Percentiles rank a stretch among this genome's conserved stretches.
phyloP scores from a whole-genome alignment of 1,140 invertebrate species.

The Drosophila pseudoobscura region DNA sequence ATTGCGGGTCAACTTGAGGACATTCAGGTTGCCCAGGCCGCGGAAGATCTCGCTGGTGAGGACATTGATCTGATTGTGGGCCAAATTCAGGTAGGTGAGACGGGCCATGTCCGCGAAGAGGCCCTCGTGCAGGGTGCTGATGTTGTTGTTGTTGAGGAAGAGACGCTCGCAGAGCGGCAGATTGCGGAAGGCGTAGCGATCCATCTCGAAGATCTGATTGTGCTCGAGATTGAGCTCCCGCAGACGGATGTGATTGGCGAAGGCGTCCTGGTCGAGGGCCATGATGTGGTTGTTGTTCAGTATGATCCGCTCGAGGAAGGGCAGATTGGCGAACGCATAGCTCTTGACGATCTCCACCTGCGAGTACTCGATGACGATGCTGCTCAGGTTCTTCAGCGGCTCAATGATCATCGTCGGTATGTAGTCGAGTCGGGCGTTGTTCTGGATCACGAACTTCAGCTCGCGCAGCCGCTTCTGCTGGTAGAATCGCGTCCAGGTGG shows the following conservation, averaged over 20 bases:
- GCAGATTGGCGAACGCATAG: conserved; percentile 89
- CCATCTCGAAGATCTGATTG: conserved; percentile 89
- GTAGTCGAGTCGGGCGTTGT: conserved; percentile 87
- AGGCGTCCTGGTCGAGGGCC: conserved; percentile 86
- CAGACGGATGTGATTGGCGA: conserved; percentile 87
- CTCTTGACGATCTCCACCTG: conserved; percentile 87
- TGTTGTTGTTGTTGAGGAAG: conserved; percentile 88
- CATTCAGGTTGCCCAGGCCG: conserved; percentile 87
- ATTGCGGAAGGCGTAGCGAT: conserved; percentile 88
- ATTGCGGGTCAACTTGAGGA: conserved; percentile 88
- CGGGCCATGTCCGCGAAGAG: conserved; percentile 88
- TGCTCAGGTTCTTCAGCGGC: conserved; percentile 87
- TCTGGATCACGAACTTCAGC: conserved; percentile 88
- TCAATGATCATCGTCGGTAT: conserved; percentile 88
- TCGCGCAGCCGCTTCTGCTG: conserved; percentile 88
- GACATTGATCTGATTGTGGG: conserved; percentile 88
- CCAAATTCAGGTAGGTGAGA: conserved; percentile 88
- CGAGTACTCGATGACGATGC: conserved; percentile 88
- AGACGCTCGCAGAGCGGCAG: conserved; percentile 88
- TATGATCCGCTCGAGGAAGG: conserved; percentile 87
- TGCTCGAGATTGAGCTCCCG: conserved; percentile 88
- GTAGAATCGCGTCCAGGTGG: conserved; percentile 88
- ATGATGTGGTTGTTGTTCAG: conserved; percentile 88
- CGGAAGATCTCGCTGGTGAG: conserved; percentile 88
- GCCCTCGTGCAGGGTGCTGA: conserved; percentile 88